Percentiles rank a stretch among this genome's conserved stretches.
These are phyloP conservation scores for Meghimatium bilineatum DNA, from an alignment of 2,888 invertebrate species.

Conservation along the genomic window DNA sequence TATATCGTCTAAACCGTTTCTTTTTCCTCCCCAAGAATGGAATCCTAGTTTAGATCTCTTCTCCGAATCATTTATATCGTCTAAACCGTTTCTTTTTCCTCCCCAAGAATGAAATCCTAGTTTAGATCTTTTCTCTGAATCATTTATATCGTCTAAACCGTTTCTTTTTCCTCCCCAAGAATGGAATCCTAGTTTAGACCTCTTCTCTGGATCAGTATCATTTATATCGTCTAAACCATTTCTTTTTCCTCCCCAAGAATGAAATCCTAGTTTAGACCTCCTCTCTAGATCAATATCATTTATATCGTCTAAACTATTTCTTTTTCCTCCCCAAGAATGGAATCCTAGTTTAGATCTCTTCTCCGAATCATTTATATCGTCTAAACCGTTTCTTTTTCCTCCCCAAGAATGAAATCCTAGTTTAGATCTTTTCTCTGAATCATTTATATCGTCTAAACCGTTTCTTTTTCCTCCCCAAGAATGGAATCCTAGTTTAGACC, in stretches of 20 bases:
- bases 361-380: neutral
- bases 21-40: slow-evolving; percentile 21
- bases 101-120: slow-evolving; percentile 24
- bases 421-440: neutral
- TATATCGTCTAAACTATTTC: neutral
- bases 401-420: slow-evolving; percentile 24
- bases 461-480: slow-evolving; percentile 8
- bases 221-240: neutral
- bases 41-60: slow-evolving; percentile 9
- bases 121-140: neutral
- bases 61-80: neutral
- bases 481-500: neutral
- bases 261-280: slow-evolving; percentile 1
- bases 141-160: neutral
- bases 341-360: slow-evolving; percentile 5
- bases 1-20: neutral
- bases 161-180: slow-evolving; percentile 9
- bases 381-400: neutral
- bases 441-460: neutral
- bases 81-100: neutral
- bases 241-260: slow-evolving; percentile 28
- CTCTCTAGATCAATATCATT: neutral
- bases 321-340: slow-evolving; percentile 30
- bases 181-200: slow-evolving; percentile 9
- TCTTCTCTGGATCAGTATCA: neutral